Evolutionary conservation across 2,113 vertebrate species (phyloP).

Genomic region (Albula glossodonta): DNA sequence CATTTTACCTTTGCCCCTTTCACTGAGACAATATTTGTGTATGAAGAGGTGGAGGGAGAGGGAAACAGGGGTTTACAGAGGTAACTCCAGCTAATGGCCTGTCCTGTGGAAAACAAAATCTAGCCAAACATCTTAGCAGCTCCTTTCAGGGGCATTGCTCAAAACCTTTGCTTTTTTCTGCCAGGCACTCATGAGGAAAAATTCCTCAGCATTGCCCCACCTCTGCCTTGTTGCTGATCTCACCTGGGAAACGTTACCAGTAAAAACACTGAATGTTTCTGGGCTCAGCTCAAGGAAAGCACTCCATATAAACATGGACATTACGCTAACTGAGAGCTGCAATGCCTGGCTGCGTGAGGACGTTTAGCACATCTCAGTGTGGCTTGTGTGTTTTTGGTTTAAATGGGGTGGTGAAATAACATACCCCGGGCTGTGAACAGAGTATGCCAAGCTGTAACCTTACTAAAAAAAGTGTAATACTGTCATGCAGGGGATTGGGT

Average conservation of each 20-base stretch:
- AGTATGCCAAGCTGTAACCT: neutral
- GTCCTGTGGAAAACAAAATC: neutral
- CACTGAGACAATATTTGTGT: neutral
- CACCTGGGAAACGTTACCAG: neutral
- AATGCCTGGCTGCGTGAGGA: neutral
- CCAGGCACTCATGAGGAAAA: neutral
- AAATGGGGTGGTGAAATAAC: neutral
- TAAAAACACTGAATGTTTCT: neutral
- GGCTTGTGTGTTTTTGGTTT: slow-evolving; percentile 1
- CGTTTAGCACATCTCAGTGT: neutral
- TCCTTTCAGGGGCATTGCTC: neutral
- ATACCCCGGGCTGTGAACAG: neutral
- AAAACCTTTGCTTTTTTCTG: neutral
- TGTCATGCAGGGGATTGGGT: neutral
- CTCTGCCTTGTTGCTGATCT: too few species aligned
- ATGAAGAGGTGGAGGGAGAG: neutral
- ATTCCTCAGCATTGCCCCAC: neutral
- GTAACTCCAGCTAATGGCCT: neutral
- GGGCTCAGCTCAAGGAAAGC: neutral
- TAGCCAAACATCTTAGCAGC: neutral
- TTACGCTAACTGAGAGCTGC: neutral
- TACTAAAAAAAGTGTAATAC: neutral
- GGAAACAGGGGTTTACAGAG: neutral
- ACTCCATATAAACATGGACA: neutral
- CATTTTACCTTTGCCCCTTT: neutral